Evolutionary conservation across 2,888 invertebrate species (phyloP).

Genomic region (Iphiclides podalirius): DNA sequence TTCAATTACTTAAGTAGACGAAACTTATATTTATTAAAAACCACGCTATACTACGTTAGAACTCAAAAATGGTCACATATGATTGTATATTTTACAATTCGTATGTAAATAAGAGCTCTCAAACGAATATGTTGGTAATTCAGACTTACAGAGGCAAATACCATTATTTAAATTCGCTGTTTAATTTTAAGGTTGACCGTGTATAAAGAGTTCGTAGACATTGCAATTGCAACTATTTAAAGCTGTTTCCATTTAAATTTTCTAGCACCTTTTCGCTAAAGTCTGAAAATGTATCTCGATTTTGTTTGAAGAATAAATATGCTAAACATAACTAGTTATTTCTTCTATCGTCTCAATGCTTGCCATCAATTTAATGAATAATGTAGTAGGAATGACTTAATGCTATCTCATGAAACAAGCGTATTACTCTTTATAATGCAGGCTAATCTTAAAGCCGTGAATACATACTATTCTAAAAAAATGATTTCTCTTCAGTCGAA

Average conservation of each 20-base stretch:
- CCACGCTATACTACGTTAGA: too few relatives aligned
- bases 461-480: too few relatives aligned
- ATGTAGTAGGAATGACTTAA: too few relatives aligned
- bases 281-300: neutral
- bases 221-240: conserved; percentile 5
- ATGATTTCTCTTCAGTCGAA: too few relatives aligned
- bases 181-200: neutral
- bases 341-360: too few relatives aligned
- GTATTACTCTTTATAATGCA: too few relatives aligned
- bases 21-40: too few relatives aligned
- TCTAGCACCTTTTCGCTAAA: neutral
- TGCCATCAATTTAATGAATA: too few relatives aligned
- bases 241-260: conserved; percentile 12
- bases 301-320: conserved; percentile 8
- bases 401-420: too few relatives aligned
- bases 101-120: neutral
- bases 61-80: neutral
- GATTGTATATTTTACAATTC: neutral
- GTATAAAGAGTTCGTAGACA: conserved; percentile 7
- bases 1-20: too few relatives aligned
- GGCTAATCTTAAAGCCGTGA: too few relatives aligned
- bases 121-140: neutral
- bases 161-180: conserved; percentile 9
- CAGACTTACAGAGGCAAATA: conserved; percentile 1
- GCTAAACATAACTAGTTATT: neutral